phyloP scores from a whole-genome alignment of 2,113 vertebrate genomes.

The Anarhynchus alexandrinus region DNA sequence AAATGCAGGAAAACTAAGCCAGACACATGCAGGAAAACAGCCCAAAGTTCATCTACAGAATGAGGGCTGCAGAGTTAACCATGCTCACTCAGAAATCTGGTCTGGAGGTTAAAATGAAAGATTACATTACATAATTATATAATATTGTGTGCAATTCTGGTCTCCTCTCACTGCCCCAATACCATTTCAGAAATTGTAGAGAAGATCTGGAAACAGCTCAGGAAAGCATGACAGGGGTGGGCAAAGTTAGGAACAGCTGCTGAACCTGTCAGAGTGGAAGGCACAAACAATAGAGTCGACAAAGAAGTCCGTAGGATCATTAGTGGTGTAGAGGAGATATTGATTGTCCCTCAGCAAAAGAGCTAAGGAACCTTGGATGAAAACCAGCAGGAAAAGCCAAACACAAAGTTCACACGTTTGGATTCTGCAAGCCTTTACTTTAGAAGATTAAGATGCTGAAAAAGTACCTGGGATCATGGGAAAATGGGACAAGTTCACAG shows the following conservation, averaged over 20 bases:
- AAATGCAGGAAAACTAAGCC: not conserved
- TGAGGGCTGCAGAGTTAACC: not conserved
- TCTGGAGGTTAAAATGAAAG: not conserved
- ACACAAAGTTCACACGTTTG: not conserved
- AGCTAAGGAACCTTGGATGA: not conserved
- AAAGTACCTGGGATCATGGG: not conserved
- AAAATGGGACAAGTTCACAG: not conserved
- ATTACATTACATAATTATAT: not conserved
- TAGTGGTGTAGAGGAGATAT: not conserved
- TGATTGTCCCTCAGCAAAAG: not conserved
- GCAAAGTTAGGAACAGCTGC: not conserved
- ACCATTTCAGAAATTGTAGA: not conserved
- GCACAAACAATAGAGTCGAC: not conserved
- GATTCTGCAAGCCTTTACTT: not conserved
- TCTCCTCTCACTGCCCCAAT: not conserved
- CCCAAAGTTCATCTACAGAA: not conserved
- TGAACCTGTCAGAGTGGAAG: not conserved
- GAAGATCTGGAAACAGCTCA: not conserved
- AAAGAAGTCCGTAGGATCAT: not conserved
- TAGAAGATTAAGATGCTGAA: not conserved
- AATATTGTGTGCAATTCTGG: not conserved
- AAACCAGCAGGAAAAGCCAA: not conserved
- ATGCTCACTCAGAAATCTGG: not conserved
- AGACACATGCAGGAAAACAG: not conserved
- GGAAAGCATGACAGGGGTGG: not conserved